Evolutionary conservation across 2,888 invertebrate genomes (phyloP).

Genomic region (Apocheima hispidaria): DNA sequence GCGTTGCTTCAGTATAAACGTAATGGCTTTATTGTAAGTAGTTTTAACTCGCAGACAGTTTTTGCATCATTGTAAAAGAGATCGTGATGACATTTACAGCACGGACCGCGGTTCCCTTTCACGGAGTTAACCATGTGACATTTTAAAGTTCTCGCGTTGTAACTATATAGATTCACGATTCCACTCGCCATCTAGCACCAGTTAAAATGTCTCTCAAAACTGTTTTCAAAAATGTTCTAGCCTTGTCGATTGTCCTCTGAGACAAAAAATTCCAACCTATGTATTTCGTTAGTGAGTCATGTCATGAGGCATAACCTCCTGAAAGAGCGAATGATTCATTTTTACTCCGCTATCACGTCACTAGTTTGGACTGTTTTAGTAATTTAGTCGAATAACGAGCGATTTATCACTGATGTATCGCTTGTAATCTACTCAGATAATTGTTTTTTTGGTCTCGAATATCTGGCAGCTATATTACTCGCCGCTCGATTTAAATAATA

Average conservation of each 20-base stretch:
- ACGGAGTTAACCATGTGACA: constrained; percentile 66
- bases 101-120: constrained; percentile 68
- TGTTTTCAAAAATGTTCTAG: constrained; percentile 1
- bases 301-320: constrained; percentile 11
- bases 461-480: too few species aligned
- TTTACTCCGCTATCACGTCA: constrained; percentile 14
- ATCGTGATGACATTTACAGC: constrained; percentile 76
- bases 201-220: too few species aligned
- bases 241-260: background rate
- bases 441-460: too few species aligned
- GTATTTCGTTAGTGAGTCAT: constrained; percentile 19
- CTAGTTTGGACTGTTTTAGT: too few species aligned
- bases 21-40: background rate
- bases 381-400: too few species aligned
- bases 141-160: constrained; percentile 64
- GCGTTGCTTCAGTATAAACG: too few species aligned
- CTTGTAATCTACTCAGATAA: too few species aligned
- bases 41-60: constrained; percentile 38
- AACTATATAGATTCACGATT: constrained; percentile 60
- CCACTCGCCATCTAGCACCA: constrained; percentile 18
- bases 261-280: constrained; percentile 17
- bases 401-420: too few species aligned
- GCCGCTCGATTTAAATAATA: too few species aligned
- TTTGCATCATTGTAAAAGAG: constrained; percentile 64
- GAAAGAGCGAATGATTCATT: constrained; percentile 28